Percentiles rank a stretch among this genome's conserved stretches.
Conservation (phyloP, 1,140 invertebrate genomes). For the Pissodes strobi region DNA sequence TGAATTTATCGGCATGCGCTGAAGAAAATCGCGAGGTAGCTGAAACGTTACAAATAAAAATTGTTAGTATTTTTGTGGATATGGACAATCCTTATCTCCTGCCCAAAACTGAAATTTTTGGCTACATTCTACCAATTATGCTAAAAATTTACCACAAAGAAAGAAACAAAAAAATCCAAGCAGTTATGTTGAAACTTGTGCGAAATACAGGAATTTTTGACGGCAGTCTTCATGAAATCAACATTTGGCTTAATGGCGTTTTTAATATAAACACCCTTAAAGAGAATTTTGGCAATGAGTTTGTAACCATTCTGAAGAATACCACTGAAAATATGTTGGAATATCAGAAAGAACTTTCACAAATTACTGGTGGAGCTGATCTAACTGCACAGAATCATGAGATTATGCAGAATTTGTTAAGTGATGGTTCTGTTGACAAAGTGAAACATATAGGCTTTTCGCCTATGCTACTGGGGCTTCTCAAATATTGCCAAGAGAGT, state of each 20-base stretch:
- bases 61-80: constrained; percentile 65
- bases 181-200: constrained; percentile 61
- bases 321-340: constrained; percentile 22
- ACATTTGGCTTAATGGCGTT: constrained; percentile 67
- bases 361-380: constrained; percentile 5
- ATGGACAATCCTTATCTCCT: constrained; percentile 63
- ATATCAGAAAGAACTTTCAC: constrained; percentile 33
- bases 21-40: constrained; percentile 43
- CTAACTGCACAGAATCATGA: not conserved
- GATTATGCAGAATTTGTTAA: constrained; percentile 30
- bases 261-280: constrained; percentile 47
- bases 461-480: constrained; percentile 38
- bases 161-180: constrained; percentile 55
- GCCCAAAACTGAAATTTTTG: constrained; percentile 63
- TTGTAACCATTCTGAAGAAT: constrained; percentile 47
- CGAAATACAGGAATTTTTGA: constrained; percentile 66
- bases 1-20: constrained; percentile 51
- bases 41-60: constrained; percentile 66
- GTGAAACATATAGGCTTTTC: constrained; percentile 37
- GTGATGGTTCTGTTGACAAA: not conserved
- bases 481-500: constrained; percentile 34
- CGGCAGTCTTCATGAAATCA: constrained; percentile 64
- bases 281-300: constrained; percentile 54
- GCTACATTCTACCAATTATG: constrained; percentile 61
- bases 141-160: constrained; percentile 61